These are phyloP conservation scores for Formica aserva DNA, from an alignment of 2,888 invertebrate species.

Conservation along the genomic window DNA sequence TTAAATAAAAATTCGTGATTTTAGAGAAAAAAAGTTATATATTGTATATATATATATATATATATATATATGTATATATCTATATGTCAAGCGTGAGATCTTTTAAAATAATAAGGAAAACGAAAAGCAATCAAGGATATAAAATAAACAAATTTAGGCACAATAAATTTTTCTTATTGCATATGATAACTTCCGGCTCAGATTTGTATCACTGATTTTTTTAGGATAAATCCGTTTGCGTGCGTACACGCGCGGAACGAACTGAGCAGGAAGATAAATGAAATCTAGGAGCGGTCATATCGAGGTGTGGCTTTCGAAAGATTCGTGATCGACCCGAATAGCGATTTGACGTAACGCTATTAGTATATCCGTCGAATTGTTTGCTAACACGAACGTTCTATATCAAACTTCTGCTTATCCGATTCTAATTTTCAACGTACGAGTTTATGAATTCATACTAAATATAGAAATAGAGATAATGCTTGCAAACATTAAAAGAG, in stretches of 20 bases:
- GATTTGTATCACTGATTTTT: constrained; percentile 7
- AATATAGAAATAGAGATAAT: not conserved
- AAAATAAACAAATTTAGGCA: not conserved
- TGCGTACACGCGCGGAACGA: constrained; percentile 43
- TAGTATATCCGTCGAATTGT: constrained; percentile 49
- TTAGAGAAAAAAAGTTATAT: not conserved
- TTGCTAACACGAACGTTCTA: constrained; percentile 45
- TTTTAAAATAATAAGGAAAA: not conserved
- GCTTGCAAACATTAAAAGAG: not conserved
- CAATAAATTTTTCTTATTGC: not conserved
- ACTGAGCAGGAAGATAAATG: constrained; percentile 51
- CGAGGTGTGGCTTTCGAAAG: constrained; percentile 68
- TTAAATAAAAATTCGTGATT: not conserved
- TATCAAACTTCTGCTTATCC: constrained; percentile 1
- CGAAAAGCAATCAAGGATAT: not conserved
- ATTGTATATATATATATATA: too few species aligned
- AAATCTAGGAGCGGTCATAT: constrained; percentile 61
- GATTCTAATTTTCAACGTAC: not conserved
- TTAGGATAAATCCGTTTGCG: constrained; percentile 24
- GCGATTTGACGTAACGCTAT: constrained; percentile 56
- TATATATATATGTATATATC: too few species aligned
- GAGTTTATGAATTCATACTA: not conserved
- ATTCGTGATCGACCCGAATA: constrained; percentile 68
- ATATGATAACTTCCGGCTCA: not conserved
- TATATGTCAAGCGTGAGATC: not conserved